A percentile compares a stretch with the other conserved stretches of the same genome.
Conservation (phyloP, 2,113 vertebrate genomes). For the Micromys minutus region DNA sequence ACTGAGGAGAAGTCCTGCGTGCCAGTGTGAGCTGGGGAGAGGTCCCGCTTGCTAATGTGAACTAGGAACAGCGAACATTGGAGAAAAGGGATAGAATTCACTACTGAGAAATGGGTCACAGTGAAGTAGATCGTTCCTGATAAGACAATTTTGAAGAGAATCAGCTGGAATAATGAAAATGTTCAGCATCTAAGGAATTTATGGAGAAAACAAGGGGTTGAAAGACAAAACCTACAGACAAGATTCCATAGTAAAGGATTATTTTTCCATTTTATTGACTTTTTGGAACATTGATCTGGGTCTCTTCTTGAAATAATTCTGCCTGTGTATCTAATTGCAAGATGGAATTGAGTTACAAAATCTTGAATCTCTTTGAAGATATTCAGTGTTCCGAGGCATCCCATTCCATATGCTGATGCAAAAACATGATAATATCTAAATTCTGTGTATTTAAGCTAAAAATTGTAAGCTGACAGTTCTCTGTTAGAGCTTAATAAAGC, state of each 20-base stretch:
- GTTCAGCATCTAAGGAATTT: neutral
- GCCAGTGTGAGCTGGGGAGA: neutral
- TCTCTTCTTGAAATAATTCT: neutral
- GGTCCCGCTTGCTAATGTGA: neutral
- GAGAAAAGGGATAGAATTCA: neutral
- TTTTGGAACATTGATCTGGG: accelerated
- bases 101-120: too few relatives aligned
- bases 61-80: neutral
- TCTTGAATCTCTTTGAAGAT: neutral
- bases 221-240: neutral
- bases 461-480: neutral
- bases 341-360: neutral
- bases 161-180: neutral
- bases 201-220: neutral
- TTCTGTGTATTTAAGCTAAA: neutral
- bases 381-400: neutral
- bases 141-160: neutral
- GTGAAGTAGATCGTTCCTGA: too few relatives aligned
- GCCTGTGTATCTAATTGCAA: neutral
- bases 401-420: neutral
- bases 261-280: neutral
- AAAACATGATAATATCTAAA: neutral
- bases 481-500: neutral
- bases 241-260: neutral
- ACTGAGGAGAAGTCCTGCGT: neutral